Base-by-base conservation (phyloP, 2,113 vertebrate genomes). In the Austrofundulus limnaeus region DNA sequence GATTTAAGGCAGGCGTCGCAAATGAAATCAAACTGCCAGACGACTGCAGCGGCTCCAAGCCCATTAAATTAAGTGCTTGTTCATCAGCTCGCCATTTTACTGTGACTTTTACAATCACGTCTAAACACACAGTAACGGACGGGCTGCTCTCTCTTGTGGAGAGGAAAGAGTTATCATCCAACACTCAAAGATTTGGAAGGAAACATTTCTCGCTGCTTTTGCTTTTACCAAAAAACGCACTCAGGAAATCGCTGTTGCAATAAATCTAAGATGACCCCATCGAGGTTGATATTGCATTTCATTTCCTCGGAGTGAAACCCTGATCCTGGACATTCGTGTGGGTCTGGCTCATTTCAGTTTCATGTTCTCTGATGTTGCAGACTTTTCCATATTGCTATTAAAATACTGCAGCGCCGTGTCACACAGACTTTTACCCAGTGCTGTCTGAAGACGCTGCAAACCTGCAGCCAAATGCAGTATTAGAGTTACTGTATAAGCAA, bases 11-110 rank as follows among this genome's bases (percentile, higher is more conserved):
- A 48, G 42, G 76, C 77, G 85, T 83, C 81, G 71, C 80, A 82
- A 84, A 81, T 72, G 61, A 80, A 88, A 91, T 88, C 75, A 82
- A 90, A 85, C 73, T 81, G 87, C 88, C 88, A 80, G 64, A 61
- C 70, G 74, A 71, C 49, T 3, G 59, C 46, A 3, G 63, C 20
- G 63, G 64, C 70, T 78, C 66, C 72, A 46, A 17, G 59, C 37
- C 70, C 48, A 58, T 83, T 81, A 84, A 86, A 85, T 66, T 28
- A 75, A 82, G 70, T 39, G 76, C 73, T 77, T 81, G 79, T 78
- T 85, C 72, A 77, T 88, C 79, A 86, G 61, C 72, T n/a, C 54
- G 51, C 75, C 56, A 16, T 71, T 57, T 62, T 87, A 70, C 72
- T 58, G 56, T 17, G 24, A 70, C 75, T 82, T 88, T 85, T 81